Percentiles rank a stretch among this genome's conserved stretches.
Conservation (phyloP, 2,888 invertebrate species). For the Parapristionchus giblindavisi region DNA sequence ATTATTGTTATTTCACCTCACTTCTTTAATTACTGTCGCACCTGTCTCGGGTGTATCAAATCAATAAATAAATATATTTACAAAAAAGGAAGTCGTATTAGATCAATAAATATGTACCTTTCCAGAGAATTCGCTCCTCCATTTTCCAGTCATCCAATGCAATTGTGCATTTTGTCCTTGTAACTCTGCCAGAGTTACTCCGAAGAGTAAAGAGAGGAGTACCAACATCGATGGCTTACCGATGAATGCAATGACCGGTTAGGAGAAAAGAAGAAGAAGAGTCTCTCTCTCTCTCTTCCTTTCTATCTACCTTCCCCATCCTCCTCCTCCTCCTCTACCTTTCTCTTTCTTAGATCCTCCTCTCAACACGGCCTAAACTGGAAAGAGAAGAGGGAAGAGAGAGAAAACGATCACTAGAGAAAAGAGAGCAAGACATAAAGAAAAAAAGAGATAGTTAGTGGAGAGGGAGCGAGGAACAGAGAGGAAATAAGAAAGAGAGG, state of each 20-base stretch:
- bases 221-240: conserved; percentile 18
- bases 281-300: conserved; percentile 17
- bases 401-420: conserved; percentile 24
- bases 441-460: background rate
- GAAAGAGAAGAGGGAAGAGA: conserved; percentile 34
- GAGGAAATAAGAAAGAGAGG: too few relatives aligned
- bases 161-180: conserved; percentile 60
- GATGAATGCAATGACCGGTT: conserved; percentile 33
- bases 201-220: conserved; percentile 11
- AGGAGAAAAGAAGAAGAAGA: background rate
- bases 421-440: conserved; percentile 7
- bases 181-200: conserved; percentile 42
- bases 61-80: too few relatives aligned
- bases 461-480: background rate
- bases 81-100: too few relatives aligned
- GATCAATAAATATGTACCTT: too few relatives aligned
- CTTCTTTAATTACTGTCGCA: too few relatives aligned
- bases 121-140: conserved; percentile 70
- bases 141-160: conserved; percentile 69
- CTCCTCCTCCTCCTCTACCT: conserved; percentile 7
- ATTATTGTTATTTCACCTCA: too few relatives aligned
- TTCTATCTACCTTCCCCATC: background rate
- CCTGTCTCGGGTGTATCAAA: too few relatives aligned
- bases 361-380: conserved; percentile 33
- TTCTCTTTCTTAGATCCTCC: conserved; percentile 8